phyloP scores from a whole-genome alignment of 2,797 vertebrate genomes.

The Lutra lutra region DNA sequence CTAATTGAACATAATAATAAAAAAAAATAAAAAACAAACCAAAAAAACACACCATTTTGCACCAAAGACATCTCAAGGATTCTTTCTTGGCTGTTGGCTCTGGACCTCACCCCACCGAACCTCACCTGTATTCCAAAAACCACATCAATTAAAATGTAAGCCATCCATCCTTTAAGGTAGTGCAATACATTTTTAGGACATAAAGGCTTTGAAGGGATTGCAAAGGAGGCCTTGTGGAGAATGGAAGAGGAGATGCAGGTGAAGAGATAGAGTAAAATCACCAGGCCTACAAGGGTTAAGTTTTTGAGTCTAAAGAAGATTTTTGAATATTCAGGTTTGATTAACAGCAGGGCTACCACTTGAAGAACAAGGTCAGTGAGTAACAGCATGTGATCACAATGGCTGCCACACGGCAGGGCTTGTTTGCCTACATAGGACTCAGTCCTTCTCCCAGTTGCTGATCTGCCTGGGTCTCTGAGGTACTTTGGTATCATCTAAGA shows the following conservation, averaged over 20 bases:
- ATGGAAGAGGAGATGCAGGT: slow-evolving; percentile 3
- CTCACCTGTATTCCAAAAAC: neutral
- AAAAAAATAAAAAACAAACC: too few species aligned
- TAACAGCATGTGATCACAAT: neutral
- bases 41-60: too few species aligned
- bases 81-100: neutral
- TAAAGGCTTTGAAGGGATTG: neutral
- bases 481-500: slow-evolving; percentile 18
- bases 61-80: too few species aligned
- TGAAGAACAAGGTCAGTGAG: neutral
- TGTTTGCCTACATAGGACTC: neutral
- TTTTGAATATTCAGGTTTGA: neutral
- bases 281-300: neutral
- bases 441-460: neutral
- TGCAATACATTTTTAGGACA: neutral
- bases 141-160: neutral
- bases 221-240: slow-evolving; percentile 15
- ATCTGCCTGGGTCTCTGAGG: neutral
- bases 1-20: too few species aligned
- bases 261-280: neutral
- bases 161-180: neutral
- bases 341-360: neutral
- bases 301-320: neutral
- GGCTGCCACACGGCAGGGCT: neutral
- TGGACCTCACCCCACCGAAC: neutral